These are phyloP conservation scores for Rattus norvegicus DNA, from an alignment of 2,113 vertebrate genomes.

Conservation along the genomic window DNA sequence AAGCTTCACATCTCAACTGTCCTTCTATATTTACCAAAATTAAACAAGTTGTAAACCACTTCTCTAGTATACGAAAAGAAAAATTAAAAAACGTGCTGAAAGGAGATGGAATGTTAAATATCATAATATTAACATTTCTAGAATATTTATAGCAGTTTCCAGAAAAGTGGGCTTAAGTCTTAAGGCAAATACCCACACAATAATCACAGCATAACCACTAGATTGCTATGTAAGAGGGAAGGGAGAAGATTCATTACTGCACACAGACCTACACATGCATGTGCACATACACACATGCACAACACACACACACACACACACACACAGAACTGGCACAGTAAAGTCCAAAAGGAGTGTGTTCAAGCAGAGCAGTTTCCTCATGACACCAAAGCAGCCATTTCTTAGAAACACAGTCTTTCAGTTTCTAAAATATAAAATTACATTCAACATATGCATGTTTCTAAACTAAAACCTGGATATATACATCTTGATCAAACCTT, in stretches of 20 bases:
- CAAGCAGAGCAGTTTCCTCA: neutral
- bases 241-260: neutral
- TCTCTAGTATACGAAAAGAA: conserved; percentile 42
- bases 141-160: conserved; percentile 56
- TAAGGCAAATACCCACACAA: conserved; percentile 45
- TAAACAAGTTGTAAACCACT: conserved; percentile 60
- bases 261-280: neutral
- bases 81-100: conserved; percentile 61
- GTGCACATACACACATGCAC: neutral
- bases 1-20: conserved; percentile 49
- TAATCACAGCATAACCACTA: neutral
- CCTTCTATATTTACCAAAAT: conserved; percentile 63
- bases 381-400: conserved; percentile 11
- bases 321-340: neutral
- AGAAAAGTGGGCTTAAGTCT: conserved; percentile 30
- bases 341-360: conserved; percentile 20
- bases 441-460: conserved; percentile 38
- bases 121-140: conserved; percentile 60
- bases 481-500: conserved; percentile 28
- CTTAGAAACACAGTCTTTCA: neutral
- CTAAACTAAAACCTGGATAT: conserved; percentile 41
- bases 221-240: conserved; percentile 16
- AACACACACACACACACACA: neutral
- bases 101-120: conserved; percentile 62
- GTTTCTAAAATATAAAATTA: conserved; percentile 43